Percentiles rank a stretch among this genome's conserved stretches.
These are phyloP conservation scores for Piaya cayana DNA, from an alignment of 2,113 vertebrate genomes.

Conservation along the genomic window DNA sequence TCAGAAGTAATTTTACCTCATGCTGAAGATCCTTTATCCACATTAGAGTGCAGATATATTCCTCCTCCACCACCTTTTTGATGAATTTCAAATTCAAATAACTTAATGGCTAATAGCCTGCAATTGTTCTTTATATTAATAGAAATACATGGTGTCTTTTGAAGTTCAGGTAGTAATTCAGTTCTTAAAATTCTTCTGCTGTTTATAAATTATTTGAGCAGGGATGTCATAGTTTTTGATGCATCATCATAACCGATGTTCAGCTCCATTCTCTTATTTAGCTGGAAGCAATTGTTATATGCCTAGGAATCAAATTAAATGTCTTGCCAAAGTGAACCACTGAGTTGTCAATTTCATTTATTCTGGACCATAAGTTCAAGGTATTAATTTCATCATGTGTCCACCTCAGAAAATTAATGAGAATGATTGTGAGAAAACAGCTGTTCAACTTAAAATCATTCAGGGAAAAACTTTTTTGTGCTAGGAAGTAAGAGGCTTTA, in stretches of 20 bases:
- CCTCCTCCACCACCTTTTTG: constrained; percentile 68
- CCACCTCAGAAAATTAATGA: not conserved
- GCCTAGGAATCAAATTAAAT: not conserved
- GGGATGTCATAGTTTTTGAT: constrained; percentile 49
- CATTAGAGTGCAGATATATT: constrained; percentile 73
- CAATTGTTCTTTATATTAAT: constrained; percentile 72
- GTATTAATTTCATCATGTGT: not conserved
- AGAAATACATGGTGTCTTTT: constrained; percentile 52
- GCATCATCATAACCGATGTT: not conserved
- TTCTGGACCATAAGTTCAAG: not conserved
- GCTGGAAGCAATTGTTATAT: constrained; percentile 1
- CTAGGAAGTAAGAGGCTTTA: not conserved
- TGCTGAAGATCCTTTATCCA: constrained; percentile 29
- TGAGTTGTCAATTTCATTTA: not conserved
- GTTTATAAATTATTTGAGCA: constrained; percentile 56
- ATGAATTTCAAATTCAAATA: constrained; percentile 70
- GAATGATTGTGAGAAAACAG: not conserved
- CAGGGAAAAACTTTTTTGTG: not conserved
- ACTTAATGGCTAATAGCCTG: constrained; percentile 46
- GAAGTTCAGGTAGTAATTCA: constrained; percentile 61
- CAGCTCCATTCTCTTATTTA: not conserved
- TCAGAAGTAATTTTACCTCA: constrained; percentile 47
- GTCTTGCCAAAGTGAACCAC: not conserved
- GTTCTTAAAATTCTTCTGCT: constrained; percentile 53
- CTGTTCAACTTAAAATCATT: not conserved